Percentiles rank a stretch among this genome's conserved stretches.
Evolutionary conservation across 2,113 vertebrate genomes (phyloP).

Genomic region (Trematocara macrostoma): DNA sequence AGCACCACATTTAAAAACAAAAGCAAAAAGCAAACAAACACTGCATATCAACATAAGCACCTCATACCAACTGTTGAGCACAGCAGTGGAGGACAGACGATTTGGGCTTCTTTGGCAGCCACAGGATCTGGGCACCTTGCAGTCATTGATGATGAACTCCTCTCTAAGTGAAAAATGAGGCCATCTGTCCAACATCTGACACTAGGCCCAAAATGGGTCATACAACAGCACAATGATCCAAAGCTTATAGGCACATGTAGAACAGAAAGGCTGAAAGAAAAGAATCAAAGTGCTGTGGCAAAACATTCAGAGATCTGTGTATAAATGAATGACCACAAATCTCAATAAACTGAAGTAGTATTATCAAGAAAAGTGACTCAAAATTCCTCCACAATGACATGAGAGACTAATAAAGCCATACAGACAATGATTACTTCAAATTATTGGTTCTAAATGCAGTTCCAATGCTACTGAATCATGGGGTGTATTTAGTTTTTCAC

Average conservation of each 20-base stretch:
- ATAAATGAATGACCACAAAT: background rate
- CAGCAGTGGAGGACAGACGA: background rate
- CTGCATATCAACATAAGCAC: accelerated
- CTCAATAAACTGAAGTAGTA: background rate
- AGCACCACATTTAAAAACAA: background rate
- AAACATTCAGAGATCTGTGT: background rate
- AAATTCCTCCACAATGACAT: background rate
- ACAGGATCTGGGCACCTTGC: background rate
- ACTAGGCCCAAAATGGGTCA: background rate
- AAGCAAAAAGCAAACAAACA: background rate
- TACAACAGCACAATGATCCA: background rate
- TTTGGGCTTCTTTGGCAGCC: background rate
- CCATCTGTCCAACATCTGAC: background rate
- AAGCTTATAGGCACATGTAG: background rate
- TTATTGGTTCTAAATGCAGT: background rate
- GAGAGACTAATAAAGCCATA: background rate
- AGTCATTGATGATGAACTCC: background rate
- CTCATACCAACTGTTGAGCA: background rate
- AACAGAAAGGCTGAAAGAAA: background rate
- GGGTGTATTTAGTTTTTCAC: background rate
- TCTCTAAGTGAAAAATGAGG: accelerated
- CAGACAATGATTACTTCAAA: background rate
- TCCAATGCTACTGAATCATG: background rate
- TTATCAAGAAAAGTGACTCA: background rate
- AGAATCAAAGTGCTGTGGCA: background rate